phyloP scores from a whole-genome alignment of 2,113 vertebrate genomes.

The Grammomys surdaster region DNA sequence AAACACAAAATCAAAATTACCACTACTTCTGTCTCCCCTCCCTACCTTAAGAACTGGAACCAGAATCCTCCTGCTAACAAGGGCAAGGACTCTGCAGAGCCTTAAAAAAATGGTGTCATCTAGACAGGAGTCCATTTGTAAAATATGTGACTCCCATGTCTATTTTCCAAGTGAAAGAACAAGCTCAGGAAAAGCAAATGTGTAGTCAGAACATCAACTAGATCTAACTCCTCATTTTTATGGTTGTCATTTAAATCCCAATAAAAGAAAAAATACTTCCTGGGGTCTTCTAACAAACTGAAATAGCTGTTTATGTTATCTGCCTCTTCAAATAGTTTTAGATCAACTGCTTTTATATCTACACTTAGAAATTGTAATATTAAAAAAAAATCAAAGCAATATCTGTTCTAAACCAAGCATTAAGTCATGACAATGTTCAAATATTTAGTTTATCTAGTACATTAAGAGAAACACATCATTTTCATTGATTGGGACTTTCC shows the following conservation, averaged over 20 bases:
- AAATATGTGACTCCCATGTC: slow-evolving; percentile 7
- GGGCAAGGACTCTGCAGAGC: neutral
- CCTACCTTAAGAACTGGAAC: slow-evolving; percentile 32
- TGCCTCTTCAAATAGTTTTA: slow-evolving; percentile 48
- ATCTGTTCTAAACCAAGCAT: slow-evolving; percentile 37
- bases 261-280: slow-evolving; percentile 31
- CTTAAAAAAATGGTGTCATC: neutral
- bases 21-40: slow-evolving; percentile 43
- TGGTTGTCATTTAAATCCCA: slow-evolving; percentile 46
- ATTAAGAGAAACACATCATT: slow-evolving; percentile 51
- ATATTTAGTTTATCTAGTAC: slow-evolving; percentile 42
- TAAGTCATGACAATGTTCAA: slow-evolving; percentile 53
- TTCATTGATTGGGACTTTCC: slow-evolving; percentile 66
- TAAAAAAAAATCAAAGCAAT: slow-evolving; percentile 53
- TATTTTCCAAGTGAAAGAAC: slow-evolving; percentile 24
- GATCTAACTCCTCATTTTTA: slow-evolving; percentile 39
- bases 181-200: slow-evolving; percentile 45
- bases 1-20: slow-evolving; percentile 55
- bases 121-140: neutral
- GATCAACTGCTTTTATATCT: slow-evolving; percentile 55
- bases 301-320: slow-evolving; percentile 9
- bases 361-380: slow-evolving; percentile 49
- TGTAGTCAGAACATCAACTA: neutral
- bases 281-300: slow-evolving; percentile 48
- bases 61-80: slow-evolving; percentile 50